Conservation (phyloP, 2,888 invertebrate species). For the Emmelina monodactyla region DNA sequence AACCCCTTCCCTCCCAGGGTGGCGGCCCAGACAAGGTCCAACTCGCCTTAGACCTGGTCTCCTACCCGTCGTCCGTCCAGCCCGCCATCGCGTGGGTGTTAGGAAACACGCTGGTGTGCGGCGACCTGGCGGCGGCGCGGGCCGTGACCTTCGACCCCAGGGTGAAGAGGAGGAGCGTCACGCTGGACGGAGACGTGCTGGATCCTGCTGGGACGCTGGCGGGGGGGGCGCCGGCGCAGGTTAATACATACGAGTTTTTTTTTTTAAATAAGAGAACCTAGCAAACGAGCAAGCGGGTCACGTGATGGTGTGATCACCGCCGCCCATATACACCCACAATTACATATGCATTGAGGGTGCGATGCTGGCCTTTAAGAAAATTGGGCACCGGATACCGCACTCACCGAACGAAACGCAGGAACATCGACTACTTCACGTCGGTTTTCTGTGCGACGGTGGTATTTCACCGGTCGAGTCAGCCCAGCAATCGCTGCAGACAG, state of each 20-base stretch:
- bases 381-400: too few species aligned
- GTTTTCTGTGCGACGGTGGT: too few species aligned
- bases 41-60: constrained; percentile 80
- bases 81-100: constrained; percentile 90
- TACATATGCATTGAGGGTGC: too few species aligned
- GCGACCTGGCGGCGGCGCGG: constrained; percentile 81
- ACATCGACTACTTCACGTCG: too few species aligned
- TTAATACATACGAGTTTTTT: constrained; percentile 21
- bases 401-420: too few species aligned
- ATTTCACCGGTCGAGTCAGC: too few species aligned
- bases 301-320: too few species aligned
- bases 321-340: too few species aligned
- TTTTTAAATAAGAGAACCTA: too few species aligned
- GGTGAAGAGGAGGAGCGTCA: constrained; percentile 77
- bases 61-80: constrained; percentile 70
- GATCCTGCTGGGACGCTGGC: constrained; percentile 91
- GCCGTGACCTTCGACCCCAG: constrained; percentile 79
- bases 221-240: constrained; percentile 78
- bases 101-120: constrained; percentile 85
- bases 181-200: constrained; percentile 90
- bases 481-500: too few species aligned
- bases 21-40: constrained; percentile 81
- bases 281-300: too few species aligned
- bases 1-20: constrained; percentile 25
- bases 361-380: too few species aligned